These are phyloP conservation scores for Dryococelus australis DNA, from an alignment of 2,888 invertebrate genomes.

Conservation along the genomic window DNA sequence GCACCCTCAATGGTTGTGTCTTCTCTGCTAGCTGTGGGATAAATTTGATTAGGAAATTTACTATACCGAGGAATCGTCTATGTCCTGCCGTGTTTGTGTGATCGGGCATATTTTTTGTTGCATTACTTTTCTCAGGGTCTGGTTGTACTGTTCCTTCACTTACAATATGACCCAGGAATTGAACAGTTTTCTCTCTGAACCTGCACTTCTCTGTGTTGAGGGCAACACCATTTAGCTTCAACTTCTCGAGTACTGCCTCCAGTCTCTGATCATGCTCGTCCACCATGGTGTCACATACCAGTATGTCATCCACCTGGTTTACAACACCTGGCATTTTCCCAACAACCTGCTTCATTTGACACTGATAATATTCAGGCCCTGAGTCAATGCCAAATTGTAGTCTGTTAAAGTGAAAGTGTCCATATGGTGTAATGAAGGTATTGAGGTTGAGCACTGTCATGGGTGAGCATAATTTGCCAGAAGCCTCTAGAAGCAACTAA, in stretches of 20 bases:
- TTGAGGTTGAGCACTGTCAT: background rate
- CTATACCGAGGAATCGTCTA: background rate
- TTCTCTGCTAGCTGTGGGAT: background rate
- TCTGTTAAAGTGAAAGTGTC: background rate
- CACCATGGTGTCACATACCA: background rate
- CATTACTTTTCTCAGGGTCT: background rate
- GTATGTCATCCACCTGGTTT: background rate
- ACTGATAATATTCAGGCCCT: background rate
- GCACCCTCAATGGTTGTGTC: background rate
- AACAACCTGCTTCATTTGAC: background rate
- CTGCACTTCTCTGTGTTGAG: background rate
- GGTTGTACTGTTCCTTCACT: background rate
- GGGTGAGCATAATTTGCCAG: conserved; percentile 46
- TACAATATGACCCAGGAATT: background rate
- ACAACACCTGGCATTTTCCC: background rate
- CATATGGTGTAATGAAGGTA: background rate
- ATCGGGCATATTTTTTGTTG: background rate
- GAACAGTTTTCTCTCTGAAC: background rate
- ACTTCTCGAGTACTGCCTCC: background rate
- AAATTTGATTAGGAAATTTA: background rate
- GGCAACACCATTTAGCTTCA: background rate
- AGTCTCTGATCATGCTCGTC: background rate
- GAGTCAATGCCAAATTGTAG: background rate
- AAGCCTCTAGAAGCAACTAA: conserved; percentile 43
- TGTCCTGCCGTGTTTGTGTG: background rate